Conservation (phyloP, 2,888 invertebrate species). For the Apamea monoglypha region DNA sequence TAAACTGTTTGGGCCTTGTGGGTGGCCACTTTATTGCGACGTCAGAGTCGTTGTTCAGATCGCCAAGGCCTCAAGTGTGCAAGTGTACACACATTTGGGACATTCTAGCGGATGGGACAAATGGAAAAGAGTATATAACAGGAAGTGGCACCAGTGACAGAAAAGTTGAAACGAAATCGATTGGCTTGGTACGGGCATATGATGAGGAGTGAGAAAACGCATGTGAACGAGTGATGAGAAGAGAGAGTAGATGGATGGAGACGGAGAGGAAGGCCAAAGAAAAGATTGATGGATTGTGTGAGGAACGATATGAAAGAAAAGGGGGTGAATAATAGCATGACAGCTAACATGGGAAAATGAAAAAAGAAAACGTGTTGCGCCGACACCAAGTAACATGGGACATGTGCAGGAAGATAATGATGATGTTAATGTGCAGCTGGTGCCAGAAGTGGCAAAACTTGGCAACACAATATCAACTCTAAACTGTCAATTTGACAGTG, state of each 20-base stretch:
- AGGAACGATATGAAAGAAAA: not conserved
- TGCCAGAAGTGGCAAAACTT: not conserved
- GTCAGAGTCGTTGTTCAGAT: no score
- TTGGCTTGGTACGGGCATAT: not conserved
- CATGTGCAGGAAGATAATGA: not conserved
- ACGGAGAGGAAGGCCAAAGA: not conserved
- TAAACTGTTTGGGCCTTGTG: no score
- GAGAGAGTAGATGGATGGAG: not conserved
- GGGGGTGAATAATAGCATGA: not conserved
- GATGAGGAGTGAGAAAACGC: not conserved
- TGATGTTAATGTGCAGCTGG: not conserved
- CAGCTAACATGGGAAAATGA: not conserved
- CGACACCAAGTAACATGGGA: not conserved
- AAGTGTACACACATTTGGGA: not conserved
- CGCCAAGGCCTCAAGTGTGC: no score
- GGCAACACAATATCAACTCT: not conserved
- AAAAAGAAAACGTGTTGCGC: not conserved
- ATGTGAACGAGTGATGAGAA: not conserved
- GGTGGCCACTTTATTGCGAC: no score
- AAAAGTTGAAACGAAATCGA: not conserved
- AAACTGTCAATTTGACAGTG: conserved; percentile 13
- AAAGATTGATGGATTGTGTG: no score
- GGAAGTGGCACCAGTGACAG: not conserved
- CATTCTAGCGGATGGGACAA: not conserved
- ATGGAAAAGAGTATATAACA: not conserved